phyloP scores from a whole-genome alignment of 2,113 vertebrate genomes.

The Egretta garzetta region DNA sequence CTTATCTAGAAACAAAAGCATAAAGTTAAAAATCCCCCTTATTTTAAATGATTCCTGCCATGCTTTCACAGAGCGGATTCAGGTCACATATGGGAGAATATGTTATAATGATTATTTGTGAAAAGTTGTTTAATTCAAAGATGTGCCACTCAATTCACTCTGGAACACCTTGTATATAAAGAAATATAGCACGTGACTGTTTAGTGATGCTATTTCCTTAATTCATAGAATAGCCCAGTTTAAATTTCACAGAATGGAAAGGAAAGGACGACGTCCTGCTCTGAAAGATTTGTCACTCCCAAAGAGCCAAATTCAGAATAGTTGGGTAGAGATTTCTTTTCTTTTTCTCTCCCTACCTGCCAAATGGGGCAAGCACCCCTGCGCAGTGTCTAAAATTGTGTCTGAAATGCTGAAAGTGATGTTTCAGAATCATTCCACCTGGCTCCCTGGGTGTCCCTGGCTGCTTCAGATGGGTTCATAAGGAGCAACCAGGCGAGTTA shows the following conservation, averaged over 20 bases:
- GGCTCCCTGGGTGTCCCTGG: background rate
- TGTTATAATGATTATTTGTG: background rate
- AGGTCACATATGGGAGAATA: background rate
- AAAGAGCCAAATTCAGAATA: background rate
- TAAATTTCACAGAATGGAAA: background rate
- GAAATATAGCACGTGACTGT: background rate
- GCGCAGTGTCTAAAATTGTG: fast-evolving
- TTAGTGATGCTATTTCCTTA: background rate
- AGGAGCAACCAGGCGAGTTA: background rate
- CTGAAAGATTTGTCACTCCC: background rate
- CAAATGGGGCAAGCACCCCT: background rate
- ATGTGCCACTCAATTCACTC: background rate
- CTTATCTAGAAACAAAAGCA: slow-evolving; percentile 41
- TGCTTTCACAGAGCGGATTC: background rate
- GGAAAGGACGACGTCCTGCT: background rate
- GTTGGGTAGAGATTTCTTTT: background rate
- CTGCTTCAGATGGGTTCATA: background rate
- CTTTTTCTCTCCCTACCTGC: background rate
- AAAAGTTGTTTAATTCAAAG: background rate
- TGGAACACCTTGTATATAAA: background rate
- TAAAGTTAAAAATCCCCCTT: slow-evolving; percentile 24
- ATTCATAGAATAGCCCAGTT: background rate
- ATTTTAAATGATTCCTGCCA: background rate
- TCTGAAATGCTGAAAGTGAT: background rate
- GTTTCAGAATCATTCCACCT: background rate